These are phyloP conservation scores for Acholoe squamosa DNA, from an alignment of 2,888 invertebrate species.

Conservation along the genomic window DNA sequence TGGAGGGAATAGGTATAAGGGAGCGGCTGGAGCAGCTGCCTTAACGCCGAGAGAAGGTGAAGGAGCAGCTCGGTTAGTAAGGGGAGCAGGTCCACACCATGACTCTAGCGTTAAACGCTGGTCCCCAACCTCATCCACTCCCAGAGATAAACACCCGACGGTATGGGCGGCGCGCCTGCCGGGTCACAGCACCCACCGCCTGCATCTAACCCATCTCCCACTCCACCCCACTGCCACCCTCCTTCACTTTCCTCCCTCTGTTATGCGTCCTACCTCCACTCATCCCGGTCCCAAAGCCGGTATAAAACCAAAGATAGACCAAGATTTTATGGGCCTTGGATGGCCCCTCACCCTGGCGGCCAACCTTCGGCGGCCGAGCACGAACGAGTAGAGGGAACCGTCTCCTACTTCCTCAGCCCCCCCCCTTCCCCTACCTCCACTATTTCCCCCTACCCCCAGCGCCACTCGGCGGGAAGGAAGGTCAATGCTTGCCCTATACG, in stretches of 20 bases:
- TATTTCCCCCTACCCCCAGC: background rate
- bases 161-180: conserved; percentile 24
- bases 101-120: background rate
- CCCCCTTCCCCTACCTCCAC: background rate
- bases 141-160: conserved; percentile 31
- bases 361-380: background rate
- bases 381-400: background rate
- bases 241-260: background rate
- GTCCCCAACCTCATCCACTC: conserved; percentile 49
- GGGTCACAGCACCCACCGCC: background rate
- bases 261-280: background rate
- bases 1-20: background rate
- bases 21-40: background rate
- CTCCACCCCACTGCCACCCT: background rate
- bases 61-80: background rate
- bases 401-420: background rate
- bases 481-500: conserved; percentile 34
- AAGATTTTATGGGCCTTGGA: conserved; percentile 46
- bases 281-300: background rate
- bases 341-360: conserved; percentile 12
- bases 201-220: conserved; percentile 38
- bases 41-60: no score
- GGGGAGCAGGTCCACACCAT: background rate
- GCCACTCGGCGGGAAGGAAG: background rate
- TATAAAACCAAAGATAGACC: conserved; percentile 55